Evolutionary conservation across 1,140 invertebrate species (phyloP).

Genomic region (Armadillidium nasatum): DNA sequence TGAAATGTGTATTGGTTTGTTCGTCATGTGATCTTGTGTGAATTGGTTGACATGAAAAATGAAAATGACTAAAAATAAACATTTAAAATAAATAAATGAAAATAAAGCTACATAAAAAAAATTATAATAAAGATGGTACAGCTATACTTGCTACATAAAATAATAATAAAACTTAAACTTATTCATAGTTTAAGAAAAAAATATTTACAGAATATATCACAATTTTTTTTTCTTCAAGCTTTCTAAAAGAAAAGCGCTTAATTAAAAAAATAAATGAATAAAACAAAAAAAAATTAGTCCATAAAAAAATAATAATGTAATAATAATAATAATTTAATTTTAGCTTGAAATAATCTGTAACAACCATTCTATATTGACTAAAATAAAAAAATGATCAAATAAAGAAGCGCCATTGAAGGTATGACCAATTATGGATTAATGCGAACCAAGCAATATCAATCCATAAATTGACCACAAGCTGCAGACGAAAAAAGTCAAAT

Average conservation of each 20-base stretch:
- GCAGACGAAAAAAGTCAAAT: not conserved
- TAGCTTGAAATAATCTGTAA: not conserved
- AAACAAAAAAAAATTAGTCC: not conserved
- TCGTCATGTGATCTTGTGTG: no score
- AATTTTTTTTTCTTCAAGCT: not conserved
- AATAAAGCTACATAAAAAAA: no score
- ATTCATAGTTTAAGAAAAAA: no score
- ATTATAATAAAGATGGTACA: no score
- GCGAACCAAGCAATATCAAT: not conserved
- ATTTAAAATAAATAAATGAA: no score
- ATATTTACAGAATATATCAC: not conserved
- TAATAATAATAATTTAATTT: not conserved
- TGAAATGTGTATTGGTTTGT: no score
- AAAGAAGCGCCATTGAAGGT: not conserved
- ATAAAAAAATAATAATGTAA: not conserved
- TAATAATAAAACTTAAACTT: no score
- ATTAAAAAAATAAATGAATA: not conserved
- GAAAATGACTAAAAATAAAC: no score
- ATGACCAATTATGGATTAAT: conserved; percentile 8
- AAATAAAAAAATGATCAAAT: not conserved
- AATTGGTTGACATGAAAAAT: no score
- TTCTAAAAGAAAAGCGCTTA: not conserved
- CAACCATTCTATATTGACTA: no score
- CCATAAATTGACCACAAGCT: not conserved
- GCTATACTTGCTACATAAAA: no score